These are phyloP conservation scores for Rhyacophila brunnea DNA, from an alignment of 1,140 invertebrate genomes.

Conservation along the genomic window DNA sequence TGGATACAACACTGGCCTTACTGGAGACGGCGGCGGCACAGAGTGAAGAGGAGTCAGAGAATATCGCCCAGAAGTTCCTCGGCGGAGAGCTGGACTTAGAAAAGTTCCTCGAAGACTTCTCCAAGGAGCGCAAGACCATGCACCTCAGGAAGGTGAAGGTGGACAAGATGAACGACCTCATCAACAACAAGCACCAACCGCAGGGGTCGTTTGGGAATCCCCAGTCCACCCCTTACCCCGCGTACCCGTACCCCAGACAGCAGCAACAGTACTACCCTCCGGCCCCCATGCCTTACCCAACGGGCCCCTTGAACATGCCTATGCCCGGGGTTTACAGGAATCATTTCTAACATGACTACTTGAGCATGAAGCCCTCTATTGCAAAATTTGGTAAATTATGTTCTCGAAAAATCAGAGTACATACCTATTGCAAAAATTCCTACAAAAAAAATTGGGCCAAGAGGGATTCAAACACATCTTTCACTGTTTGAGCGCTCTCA, in stretches of 20 bases:
- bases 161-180: constrained; percentile 81
- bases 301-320: constrained; percentile 59
- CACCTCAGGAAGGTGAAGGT: constrained; percentile 80
- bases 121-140: constrained; percentile 70
- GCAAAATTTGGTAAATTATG: too few relatives aligned
- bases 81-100: constrained; percentile 72
- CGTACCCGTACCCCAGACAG: constrained; percentile 1
- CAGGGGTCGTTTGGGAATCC: constrained; percentile 33
- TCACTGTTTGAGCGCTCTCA: too few relatives aligned
- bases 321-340: constrained; percentile 56
- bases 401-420: too few relatives aligned
- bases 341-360: constrained; percentile 49
- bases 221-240: constrained; percentile 12
- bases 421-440: too few relatives aligned
- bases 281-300: constrained; percentile 55
- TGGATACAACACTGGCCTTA: constrained; percentile 79
- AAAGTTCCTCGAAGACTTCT: constrained; percentile 76
- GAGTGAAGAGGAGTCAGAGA: constrained; percentile 86
- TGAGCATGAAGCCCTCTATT: too few relatives aligned
- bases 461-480: too few relatives aligned
- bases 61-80: constrained; percentile 73
- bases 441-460: too few relatives aligned
- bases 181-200: constrained; percentile 49
- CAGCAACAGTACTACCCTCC: constrained; percentile 31
- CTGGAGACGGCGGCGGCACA: constrained; percentile 82